Percentiles rank a stretch among this genome's conserved stretches.
Conservation (phyloP, 2,797 vertebrate genomes). For the Myripristis murdjan region DNA sequence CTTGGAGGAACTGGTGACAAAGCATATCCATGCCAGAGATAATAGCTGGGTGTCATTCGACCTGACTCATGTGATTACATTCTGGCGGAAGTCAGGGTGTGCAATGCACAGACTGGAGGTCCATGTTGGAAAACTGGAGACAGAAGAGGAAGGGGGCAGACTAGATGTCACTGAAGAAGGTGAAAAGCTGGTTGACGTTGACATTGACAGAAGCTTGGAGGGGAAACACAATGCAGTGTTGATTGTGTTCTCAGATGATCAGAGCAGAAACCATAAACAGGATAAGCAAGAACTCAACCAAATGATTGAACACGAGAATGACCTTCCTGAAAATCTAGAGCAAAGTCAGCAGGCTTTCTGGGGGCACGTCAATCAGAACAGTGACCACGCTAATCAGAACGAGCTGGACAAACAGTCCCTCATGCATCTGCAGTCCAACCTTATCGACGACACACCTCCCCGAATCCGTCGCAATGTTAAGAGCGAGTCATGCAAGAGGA, state of each 20-base stretch:
- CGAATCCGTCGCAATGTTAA: slow-evolving; percentile 92
- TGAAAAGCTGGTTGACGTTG: slow-evolving; percentile 71
- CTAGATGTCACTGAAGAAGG: slow-evolving; percentile 61
- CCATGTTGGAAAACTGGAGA: slow-evolving; percentile 83
- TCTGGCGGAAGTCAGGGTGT: slow-evolving; percentile 86
- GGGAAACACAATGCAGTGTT: slow-evolving; percentile 90
- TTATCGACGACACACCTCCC: slow-evolving; percentile 90
- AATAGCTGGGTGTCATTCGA: slow-evolving; percentile 95
- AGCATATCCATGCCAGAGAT: slow-evolving; percentile 86
- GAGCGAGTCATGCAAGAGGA: slow-evolving; percentile 91
- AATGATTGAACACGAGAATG: slow-evolving; percentile 87
- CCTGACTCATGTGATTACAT: slow-evolving; percentile 88
- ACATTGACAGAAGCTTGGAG: slow-evolving; percentile 85
- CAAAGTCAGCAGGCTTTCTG: slow-evolving; percentile 60
- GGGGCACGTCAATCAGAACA: slow-evolving; percentile 55
- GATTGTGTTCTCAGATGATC: slow-evolving; percentile 94
- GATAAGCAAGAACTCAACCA: slow-evolving; percentile 85
- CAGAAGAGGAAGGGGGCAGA: slow-evolving; percentile 45
- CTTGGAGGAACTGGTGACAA: slow-evolving; percentile 86
- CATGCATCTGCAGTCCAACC: slow-evolving; percentile 89
- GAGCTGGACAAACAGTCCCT: slow-evolving; percentile 85
- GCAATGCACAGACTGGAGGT: slow-evolving; percentile 89
- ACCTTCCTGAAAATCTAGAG: slow-evolving; percentile 70
- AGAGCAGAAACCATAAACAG: slow-evolving; percentile 84
- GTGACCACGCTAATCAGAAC: slow-evolving; percentile 66